Evolutionary conservation across 2,888 invertebrate genomes (phyloP).

Genomic region (Maniola hyperantus): DNA sequence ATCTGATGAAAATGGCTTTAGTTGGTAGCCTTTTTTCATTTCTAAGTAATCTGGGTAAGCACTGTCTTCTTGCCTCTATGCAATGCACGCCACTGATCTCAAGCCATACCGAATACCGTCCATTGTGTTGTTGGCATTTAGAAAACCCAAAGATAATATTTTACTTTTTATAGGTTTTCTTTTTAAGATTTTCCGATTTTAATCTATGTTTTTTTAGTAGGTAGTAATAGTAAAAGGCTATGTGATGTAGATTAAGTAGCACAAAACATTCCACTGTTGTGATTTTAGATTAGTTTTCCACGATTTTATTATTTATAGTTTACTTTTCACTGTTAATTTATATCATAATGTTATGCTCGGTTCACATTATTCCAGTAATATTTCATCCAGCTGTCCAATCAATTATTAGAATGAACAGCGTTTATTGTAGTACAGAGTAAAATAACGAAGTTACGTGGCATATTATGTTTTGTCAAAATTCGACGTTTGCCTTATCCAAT

Average conservation of each 20-base stretch:
- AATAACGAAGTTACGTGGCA: background rate
- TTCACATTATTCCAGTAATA: background rate
- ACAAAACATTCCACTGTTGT: constrained; percentile 78
- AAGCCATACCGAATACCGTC: constrained; percentile 34
- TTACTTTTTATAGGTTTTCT: constrained; percentile 52
- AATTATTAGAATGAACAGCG: background rate
- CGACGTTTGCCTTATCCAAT: too few species aligned
- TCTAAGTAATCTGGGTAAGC: background rate
- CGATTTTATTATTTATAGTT: constrained; percentile 48
- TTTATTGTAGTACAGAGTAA: background rate
- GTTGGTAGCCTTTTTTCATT: background rate
- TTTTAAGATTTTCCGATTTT: constrained; percentile 48
- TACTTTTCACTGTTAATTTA: constrained; percentile 45
- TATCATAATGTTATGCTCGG: constrained; percentile 32
- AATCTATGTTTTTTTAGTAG: constrained; percentile 33
- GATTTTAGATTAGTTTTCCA: constrained; percentile 66
- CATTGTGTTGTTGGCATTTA: constrained; percentile 53
- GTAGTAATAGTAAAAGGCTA: constrained; percentile 55
- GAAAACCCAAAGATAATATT: constrained; percentile 66
- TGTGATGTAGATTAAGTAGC: constrained; percentile 77
- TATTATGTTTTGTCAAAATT: too few species aligned
- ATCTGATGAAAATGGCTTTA: background rate
- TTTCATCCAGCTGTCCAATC: background rate
- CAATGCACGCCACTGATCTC: constrained; percentile 7
- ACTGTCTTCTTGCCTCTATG: background rate